Evolutionary conservation across 2,888 invertebrate species (phyloP).

Genomic region (Xanthia togata): DNA sequence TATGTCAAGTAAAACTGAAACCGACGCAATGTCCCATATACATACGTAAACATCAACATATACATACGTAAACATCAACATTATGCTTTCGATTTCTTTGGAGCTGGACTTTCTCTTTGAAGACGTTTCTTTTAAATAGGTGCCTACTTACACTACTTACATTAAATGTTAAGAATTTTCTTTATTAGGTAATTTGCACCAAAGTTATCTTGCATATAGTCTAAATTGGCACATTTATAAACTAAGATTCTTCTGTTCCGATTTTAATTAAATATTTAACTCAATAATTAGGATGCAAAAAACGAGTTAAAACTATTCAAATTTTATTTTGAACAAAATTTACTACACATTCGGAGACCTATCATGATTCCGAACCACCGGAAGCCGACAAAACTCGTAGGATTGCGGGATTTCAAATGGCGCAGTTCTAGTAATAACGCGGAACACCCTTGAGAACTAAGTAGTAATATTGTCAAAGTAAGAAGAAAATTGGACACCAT

Average conservation of each 20-base stretch:
- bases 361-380: not conserved
- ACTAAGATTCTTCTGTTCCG: not conserved
- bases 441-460: not conserved
- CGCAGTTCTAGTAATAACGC: not conserved
- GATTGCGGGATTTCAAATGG: not conserved
- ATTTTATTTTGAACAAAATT: not conserved
- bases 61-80: conserved; percentile 56
- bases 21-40: conserved; percentile 48
- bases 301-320: not conserved
- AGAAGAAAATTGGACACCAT: not conserved
- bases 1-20: conserved; percentile 35
- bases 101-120: conserved; percentile 73
- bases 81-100: conserved; percentile 69
- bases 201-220: not conserved
- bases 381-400: not conserved
- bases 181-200: not conserved
- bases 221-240: not conserved
- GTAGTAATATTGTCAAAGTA: not conserved
- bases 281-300: not conserved
- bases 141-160: not conserved
- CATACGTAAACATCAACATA: conserved; percentile 55
- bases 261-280: not conserved
- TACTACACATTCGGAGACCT: not conserved
- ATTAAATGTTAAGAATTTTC: not conserved
- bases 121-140: conserved; percentile 48